A percentile compares a stretch with the other conserved stretches of the same genome.
Evolutionary conservation across 2,888 invertebrate genomes (phyloP).

Genomic region (Ectemnius lituratus): DNA sequence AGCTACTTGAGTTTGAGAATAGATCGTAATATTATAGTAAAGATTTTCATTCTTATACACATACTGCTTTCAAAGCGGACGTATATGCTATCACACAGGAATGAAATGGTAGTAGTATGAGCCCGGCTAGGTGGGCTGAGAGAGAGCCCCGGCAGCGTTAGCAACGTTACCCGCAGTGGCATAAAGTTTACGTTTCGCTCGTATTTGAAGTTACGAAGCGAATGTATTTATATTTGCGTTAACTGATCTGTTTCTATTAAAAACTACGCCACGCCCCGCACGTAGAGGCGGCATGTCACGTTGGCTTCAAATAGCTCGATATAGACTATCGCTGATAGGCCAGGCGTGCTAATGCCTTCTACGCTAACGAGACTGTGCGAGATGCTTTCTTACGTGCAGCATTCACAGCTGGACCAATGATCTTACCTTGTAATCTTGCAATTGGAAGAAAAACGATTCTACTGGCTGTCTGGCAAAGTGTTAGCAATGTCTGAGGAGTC

Average conservation of each 20-base stretch:
- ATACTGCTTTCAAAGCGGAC: too few species aligned
- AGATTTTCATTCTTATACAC: too few species aligned
- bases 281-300: slow-evolving; percentile 19
- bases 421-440: too few species aligned
- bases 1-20: neutral
- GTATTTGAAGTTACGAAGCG: slow-evolving; percentile 22
- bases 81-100: too few species aligned
- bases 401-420: too few species aligned
- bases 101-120: too few species aligned
- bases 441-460: too few species aligned
- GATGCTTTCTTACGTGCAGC: too few species aligned
- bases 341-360: neutral
- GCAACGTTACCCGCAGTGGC: neutral
- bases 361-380: neutral
- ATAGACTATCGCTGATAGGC: slow-evolving; percentile 8
- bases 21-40: neutral
- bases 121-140: neutral
- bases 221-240: slow-evolving; percentile 29
- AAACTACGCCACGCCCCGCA: slow-evolving; percentile 27
- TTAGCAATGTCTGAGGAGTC: neutral
- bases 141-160: neutral
- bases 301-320: slow-evolving; percentile 20
- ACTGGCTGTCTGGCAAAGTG: slow-evolving; percentile 10
- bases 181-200: slow-evolving; percentile 10
- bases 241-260: slow-evolving; percentile 31